Base-by-base conservation (phyloP, 2,797 vertebrate genomes). In the Schizothorax lantsangensis region DNA sequence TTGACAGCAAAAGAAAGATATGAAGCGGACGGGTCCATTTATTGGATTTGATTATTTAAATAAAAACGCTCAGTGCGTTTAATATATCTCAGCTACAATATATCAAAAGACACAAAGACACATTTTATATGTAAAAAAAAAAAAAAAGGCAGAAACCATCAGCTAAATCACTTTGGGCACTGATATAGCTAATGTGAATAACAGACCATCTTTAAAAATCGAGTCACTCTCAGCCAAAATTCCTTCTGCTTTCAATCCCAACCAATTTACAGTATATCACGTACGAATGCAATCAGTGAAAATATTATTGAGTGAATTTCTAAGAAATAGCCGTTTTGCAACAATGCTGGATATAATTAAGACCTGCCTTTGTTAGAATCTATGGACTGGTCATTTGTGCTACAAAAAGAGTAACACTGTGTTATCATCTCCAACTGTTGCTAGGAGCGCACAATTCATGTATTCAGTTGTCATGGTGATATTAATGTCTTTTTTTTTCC, bases 381-480 rank as follows among this genome's bases (percentile, higher is more conserved):
- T 66, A 45, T 45, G 38, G 2, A 9, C 14, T 54, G 73, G 45
- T 68, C 45, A 84, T 84, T 69, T 78, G 62, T 19, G 33, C 23
- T 9, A 66, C 73, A 40, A 43, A 71, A 47, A 72, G 23, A 33
- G 36, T 79, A 85, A 45, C 6, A n/a, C 40, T 38, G 26, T 62
- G 43, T 49, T 62, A 73, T 80, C 68, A 62, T 86, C 26, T 66
- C 59, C 23, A 75, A 69, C 81, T 81, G 78, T 84, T 86, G 71
- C 81, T 78, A 36, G 52, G 36, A 45, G 62, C 66, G 10, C 64
- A 38, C 33, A 81, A 85, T 74, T 83, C 49, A 75, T 45, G 66
- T 79, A 79, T 81, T 81, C 71, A 81, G 84, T 89, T 84, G 86
- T 88, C 88, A 88, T 89, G 86, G 86, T 84, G 74, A 88, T 89